phyloP scores from a whole-genome alignment of 2,797 vertebrate genomes.

The Phalanger gymnotis region DNA sequence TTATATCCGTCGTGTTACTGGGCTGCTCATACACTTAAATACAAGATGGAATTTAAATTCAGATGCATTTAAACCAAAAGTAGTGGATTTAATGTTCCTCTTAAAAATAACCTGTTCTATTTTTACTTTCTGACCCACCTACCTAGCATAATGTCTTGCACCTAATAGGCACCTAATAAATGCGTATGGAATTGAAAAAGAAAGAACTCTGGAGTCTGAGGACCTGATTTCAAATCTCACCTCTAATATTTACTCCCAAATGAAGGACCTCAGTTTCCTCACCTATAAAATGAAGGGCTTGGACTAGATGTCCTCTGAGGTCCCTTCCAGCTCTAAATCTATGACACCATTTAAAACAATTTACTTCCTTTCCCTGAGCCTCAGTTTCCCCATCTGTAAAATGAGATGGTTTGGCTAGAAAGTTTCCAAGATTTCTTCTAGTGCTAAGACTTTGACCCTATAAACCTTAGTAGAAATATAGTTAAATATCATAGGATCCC shows the following conservation, averaged over 20 bases:
- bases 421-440: not conserved
- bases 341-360: not conserved
- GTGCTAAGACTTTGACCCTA: not conserved
- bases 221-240: not conserved
- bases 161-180: not conserved
- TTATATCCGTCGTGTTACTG: not conserved
- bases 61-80: conserved; percentile 65
- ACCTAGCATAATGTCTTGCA: not conserved
- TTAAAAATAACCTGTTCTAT: conserved; percentile 60
- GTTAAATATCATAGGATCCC: not conserved
- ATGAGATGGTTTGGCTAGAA: not conserved
- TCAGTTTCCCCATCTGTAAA: not conserved
- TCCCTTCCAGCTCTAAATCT: not conserved
- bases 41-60: not conserved
- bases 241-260: not conserved
- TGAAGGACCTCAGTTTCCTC: not conserved
- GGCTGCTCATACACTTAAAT: not conserved
- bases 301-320: not conserved
- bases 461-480: not conserved
- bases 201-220: not conserved
- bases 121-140: not conserved
- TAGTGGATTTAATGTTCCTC: conserved; percentile 59
- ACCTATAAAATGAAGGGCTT: not conserved
- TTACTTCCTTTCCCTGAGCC: not conserved
- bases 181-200: not conserved